Percentiles rank a stretch among this genome's conserved stretches.
phyloP scores from a whole-genome alignment of 2,797 vertebrate species.

The Darevskia nairensis region DNA sequence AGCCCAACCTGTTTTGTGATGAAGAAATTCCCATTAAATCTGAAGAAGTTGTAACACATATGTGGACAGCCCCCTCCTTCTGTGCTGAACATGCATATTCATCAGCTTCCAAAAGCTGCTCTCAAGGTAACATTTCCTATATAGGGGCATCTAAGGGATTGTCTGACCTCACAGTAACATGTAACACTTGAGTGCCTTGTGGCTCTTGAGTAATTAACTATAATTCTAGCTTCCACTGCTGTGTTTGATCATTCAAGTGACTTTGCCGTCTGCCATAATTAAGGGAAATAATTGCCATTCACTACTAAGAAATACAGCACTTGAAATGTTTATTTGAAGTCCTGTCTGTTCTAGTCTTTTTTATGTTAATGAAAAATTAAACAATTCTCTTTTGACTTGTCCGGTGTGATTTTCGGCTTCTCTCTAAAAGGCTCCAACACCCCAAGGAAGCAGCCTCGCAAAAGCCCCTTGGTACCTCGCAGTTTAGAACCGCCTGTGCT shows the following conservation, averaged over 20 bases:
- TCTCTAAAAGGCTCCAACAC: constrained; percentile 83
- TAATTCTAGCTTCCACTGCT: not conserved
- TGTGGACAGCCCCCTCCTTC: constrained; percentile 97
- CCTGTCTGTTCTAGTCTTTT: not conserved
- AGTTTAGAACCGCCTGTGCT: constrained; percentile 95
- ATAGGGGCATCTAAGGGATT: not conserved
- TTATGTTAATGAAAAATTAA: not conserved
- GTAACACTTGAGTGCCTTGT: not conserved
- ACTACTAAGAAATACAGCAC: not conserved
- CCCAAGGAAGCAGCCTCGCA: constrained; percentile 95
- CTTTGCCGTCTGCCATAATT: not conserved
- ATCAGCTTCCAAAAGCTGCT: constrained; percentile 95
- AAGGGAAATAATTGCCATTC: not conserved
- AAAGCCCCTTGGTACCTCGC: constrained; percentile 94
- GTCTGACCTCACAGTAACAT: not conserved
- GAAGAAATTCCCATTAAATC: constrained; percentile 99
- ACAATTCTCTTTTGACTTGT: not conserved
- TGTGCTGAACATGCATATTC: constrained; percentile 98
- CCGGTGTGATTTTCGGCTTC: not conserved
- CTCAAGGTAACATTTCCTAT: constrained; percentile 85
- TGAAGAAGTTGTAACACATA: constrained; percentile 98
- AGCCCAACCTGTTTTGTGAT: constrained; percentile 93
- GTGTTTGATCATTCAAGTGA: not conserved
- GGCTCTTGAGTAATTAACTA: not conserved
- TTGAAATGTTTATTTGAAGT: not conserved